Base-by-base conservation (phyloP, 2,113 vertebrate genomes). In the Alces alces region DNA sequence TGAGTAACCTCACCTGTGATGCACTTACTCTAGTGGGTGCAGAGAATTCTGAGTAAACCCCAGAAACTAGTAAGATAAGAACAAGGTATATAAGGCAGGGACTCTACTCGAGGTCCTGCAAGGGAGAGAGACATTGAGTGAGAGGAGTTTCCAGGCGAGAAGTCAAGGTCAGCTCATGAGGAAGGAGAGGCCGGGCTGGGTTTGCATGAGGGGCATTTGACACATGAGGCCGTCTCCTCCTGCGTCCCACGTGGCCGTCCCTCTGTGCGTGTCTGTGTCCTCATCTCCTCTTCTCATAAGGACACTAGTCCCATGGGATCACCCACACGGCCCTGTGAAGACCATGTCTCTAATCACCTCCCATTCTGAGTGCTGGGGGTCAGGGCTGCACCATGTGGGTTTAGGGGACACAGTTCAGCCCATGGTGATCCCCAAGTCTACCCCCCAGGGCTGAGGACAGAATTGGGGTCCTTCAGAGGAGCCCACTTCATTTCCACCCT, bases 1-100 rank as follows among this genome's bases (percentile, higher is more conserved):
- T 17, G 10, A 27, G 5, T 3, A 7, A 27, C 1, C 28, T 47
- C 54, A n/a, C n/a, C 12, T 21, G 2, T n/a, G 43, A 19, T 43
- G 33, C 14, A 11, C 23, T 12, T 7, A 3, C 89, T 60, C 30
- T 58, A 78, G 16, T 12, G 30, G 21, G 23, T 28, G 8, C 47
- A 36, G 45, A 7, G 3, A 52, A 70, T 11, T 70, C 33, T 36
- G 86, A 57, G 45, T 21, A 30, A 66, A 43, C 13, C 60, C 8
- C n/a, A 28, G n/a, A 21, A 70, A 70, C 66, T 23, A 36, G n/a
- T 70, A 23, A 70, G 2, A 23, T 39, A 12, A 70, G 23, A 73
- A 7, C n/a, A 5, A 52, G 45, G 25, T 3, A 21, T 50, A 9
- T 13, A 57, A n/a, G 14, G 11, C 11, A 12, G 6, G n/a, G 39